Percentiles rank a stretch among this genome's conserved stretches.
Evolutionary conservation across 2,888 invertebrate species (phyloP).

Genomic region (Pterostichus madidus): DNA sequence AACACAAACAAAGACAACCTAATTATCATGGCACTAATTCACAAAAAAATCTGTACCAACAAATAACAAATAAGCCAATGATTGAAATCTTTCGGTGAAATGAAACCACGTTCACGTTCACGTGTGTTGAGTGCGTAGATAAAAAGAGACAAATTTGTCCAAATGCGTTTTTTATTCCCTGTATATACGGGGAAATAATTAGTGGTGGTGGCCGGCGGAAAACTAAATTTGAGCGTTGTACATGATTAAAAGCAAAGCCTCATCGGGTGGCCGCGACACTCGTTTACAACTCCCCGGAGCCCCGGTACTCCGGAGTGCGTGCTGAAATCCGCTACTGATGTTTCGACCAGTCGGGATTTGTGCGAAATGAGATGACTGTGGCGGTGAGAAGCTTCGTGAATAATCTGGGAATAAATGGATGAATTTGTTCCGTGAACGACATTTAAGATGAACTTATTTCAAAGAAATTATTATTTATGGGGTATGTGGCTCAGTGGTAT

Average conservation of each 20-base stretch:
- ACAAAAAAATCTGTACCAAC: not conserved
- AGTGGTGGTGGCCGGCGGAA: not conserved
- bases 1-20: slow-evolving; percentile 5
- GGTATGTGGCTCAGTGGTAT: no score
- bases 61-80: not conserved
- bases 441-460: no score
- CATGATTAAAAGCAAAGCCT: slow-evolving; percentile 46
- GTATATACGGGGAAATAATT: slow-evolving; percentile 43
- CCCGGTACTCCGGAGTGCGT: not conserved
- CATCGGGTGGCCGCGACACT: not conserved
- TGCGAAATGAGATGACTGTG: not conserved
- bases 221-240: slow-evolving; percentile 34
- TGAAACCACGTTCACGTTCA: not conserved
- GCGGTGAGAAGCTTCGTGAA: no score
- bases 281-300: slow-evolving; percentile 23
- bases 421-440: no score
- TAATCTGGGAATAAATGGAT: no score
- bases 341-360: slow-evolving; percentile 5
- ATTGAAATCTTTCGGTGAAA: slow-evolving; percentile 4
- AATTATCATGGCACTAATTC: not conserved
- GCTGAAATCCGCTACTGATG: not conserved
- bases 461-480: no score
- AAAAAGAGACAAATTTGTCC: slow-evolving; percentile 4
- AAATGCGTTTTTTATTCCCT: slow-evolving; percentile 30
- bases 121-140: not conserved